phyloP scores from a whole-genome alignment of 2,113 vertebrate genomes.

The Colinus virginianus region DNA sequence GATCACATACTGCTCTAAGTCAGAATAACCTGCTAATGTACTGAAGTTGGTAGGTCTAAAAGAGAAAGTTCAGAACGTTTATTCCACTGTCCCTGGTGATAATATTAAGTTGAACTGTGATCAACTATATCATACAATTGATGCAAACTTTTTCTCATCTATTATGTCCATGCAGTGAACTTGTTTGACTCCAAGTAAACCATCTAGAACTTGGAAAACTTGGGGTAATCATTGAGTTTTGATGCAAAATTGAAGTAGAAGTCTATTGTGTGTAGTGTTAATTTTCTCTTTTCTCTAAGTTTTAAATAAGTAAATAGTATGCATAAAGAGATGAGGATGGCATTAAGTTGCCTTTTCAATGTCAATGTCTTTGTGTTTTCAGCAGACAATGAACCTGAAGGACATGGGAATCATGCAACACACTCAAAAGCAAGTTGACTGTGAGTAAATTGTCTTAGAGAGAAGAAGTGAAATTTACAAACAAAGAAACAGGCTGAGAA shows the following conservation, averaged over 20 bases:
- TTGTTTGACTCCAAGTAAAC: not conserved
- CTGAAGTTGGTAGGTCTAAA: not conserved
- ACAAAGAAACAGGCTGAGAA: not conserved
- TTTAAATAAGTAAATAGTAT: not conserved
- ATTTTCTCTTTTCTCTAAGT: fast-evolving
- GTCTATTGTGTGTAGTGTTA: not conserved
- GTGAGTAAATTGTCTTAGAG: not conserved
- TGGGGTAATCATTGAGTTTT: not conserved
- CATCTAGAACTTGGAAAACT: not conserved
- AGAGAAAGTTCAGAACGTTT: not conserved
- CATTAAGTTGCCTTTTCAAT: not conserved
- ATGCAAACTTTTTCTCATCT: not conserved
- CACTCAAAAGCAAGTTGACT: not conserved
- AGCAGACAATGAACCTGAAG: not conserved
- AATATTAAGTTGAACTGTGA: not conserved
- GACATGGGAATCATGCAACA: not conserved
- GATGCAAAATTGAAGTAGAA: not conserved
- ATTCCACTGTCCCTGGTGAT: fast-evolving
- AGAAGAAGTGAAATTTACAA: not conserved
- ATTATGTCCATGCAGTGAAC: fast-evolving
- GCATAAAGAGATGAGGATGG: fast-evolving
- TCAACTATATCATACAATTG: not conserved
- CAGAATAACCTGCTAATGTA: not conserved
- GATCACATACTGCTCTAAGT: not conserved
- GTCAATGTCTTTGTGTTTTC: not conserved